phyloP scores from a whole-genome alignment of 2,888 invertebrate genomes.

The Dicycla oo region DNA sequence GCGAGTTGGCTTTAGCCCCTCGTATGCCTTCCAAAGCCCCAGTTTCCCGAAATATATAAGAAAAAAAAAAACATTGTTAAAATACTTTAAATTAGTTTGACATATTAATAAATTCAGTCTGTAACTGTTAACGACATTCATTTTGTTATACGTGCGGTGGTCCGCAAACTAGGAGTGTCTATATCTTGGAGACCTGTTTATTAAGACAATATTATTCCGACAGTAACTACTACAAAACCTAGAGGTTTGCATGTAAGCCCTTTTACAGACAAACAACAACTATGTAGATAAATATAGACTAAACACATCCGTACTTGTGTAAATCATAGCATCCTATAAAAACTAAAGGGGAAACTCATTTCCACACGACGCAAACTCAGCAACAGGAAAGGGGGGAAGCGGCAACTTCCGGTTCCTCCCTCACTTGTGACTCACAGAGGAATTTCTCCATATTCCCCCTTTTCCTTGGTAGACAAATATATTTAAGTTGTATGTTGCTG shows the following conservation, averaged over 20 bases:
- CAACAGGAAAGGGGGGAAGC: conserved; percentile 52
- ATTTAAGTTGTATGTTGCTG: conserved; percentile 30
- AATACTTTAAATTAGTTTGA: too few relatives aligned
- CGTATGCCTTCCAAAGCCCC: too few relatives aligned
- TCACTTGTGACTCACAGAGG: conserved; percentile 33
- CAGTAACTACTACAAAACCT: too few relatives aligned
- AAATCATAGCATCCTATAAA: conserved; percentile 62
- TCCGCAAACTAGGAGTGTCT: too few relatives aligned
- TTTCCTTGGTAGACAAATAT: conserved; percentile 45
- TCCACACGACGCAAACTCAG: conserved; percentile 53
- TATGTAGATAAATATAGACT: not conserved
- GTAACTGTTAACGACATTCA: too few relatives aligned
- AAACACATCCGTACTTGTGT: conserved; percentile 24
- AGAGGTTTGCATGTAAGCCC: not conserved
- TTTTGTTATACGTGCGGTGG: too few relatives aligned
- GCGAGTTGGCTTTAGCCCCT: too few relatives aligned
- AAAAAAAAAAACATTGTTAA: too few relatives aligned
- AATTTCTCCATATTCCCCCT: conserved; percentile 35
- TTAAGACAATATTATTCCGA: too few relatives aligned
- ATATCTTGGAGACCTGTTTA: too few relatives aligned
- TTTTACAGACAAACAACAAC: not conserved
- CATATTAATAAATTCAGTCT: too few relatives aligned
- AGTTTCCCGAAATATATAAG: too few relatives aligned
- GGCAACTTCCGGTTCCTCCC: conserved; percentile 58
- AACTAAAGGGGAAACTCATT: conserved; percentile 59